Evolutionary conservation across 1,140 invertebrate species (phyloP).

Genomic region (Ceratina japonica): DNA sequence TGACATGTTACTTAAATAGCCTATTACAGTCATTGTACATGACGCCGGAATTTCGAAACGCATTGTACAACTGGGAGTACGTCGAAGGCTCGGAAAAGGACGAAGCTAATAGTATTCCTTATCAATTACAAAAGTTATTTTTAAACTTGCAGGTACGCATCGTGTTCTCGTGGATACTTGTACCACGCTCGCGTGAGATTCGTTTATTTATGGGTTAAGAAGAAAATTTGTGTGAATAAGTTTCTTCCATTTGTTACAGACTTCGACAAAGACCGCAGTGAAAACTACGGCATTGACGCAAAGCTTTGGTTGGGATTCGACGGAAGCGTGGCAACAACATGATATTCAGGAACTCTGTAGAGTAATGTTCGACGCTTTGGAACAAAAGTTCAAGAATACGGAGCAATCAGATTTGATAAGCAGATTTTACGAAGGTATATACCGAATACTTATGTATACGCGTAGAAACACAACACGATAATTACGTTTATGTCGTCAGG

Average conservation of each 20-base stretch:
- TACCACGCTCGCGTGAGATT: too few relatives aligned
- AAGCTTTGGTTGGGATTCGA: conserved; percentile 95
- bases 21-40: conserved; percentile 94
- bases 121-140: conserved; percentile 93
- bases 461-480: not conserved
- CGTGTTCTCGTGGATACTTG: not conserved
- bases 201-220: not conserved
- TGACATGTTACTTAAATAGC: conserved; percentile 97
- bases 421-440: conserved; percentile 84
- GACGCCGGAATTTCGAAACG: conserved; percentile 97
- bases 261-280: conserved; percentile 86
- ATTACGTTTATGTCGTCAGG: conserved; percentile 80
- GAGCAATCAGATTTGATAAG: conserved; percentile 92
- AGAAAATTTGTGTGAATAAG: conserved; percentile 13
- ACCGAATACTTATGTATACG: conserved; percentile 18
- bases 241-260: conserved; percentile 78
- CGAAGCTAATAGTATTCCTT: conserved; percentile 89
- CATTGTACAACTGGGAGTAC: conserved; percentile 93
- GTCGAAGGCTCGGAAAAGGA: conserved; percentile 82
- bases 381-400: conserved; percentile 92
- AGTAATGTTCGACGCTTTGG: conserved; percentile 95
- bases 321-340: conserved; percentile 95
- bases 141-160: conserved; percentile 87
- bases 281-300: conserved; percentile 93
- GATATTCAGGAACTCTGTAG: conserved; percentile 95